phyloP scores from a whole-genome alignment of 2,797 vertebrate species.

The Choloepus didactylus region DNA sequence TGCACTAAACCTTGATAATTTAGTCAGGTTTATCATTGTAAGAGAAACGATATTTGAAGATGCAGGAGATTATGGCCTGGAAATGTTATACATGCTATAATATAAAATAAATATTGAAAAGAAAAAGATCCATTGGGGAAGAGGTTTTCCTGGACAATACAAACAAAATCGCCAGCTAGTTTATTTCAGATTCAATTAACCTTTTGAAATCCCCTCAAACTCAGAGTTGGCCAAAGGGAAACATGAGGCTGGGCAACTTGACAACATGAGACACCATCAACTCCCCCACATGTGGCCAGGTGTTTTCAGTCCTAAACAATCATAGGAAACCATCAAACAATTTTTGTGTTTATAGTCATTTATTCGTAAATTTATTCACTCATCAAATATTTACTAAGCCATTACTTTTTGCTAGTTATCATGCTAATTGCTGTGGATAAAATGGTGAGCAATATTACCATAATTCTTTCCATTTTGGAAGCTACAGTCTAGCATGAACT shows the following conservation, averaged over 20 bases:
- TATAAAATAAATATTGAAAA: neutral
- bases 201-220: neutral
- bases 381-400: neutral
- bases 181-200: neutral
- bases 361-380: neutral
- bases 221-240: neutral
- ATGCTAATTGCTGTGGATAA: neutral
- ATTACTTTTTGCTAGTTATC: neutral
- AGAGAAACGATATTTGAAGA: neutral
- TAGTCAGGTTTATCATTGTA: neutral
- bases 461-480: neutral
- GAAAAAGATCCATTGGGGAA: neutral
- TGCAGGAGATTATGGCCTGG: neutral
- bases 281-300: accelerated
- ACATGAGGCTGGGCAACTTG: neutral
- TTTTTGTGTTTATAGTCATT: neutral
- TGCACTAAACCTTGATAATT: neutral
- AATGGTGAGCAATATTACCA: neutral
- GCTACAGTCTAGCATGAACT: neutral
- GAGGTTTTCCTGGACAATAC: neutral
- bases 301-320: neutral
- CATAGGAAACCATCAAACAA: neutral
- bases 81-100: neutral
- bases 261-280: neutral
- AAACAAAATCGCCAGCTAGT: neutral